A percentile compares a stretch with the other conserved stretches of the same genome.
Evolutionary conservation across 2,113 vertebrate species (phyloP).

Genomic region (Cervus canadensis): DNA sequence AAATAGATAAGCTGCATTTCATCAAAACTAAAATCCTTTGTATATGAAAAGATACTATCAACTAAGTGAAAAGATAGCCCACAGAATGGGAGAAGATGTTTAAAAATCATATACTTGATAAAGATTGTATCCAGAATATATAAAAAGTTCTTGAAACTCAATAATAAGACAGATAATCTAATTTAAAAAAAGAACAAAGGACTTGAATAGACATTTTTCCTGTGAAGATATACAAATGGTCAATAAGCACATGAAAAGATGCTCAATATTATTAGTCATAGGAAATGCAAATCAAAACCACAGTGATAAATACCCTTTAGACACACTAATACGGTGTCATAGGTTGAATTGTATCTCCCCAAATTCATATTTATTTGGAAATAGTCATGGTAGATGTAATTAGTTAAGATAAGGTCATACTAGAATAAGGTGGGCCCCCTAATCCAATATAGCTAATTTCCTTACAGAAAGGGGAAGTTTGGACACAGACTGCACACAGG

Average conservation of each 20-base stretch:
- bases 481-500: background rate
- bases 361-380: background rate
- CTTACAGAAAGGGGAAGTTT: background rate
- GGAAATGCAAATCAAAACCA: background rate
- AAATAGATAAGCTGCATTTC: background rate
- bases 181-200: background rate
- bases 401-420: background rate
- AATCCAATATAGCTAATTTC: background rate
- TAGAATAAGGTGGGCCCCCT: background rate
- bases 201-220: background rate
- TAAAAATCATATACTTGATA: background rate
- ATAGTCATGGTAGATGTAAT: background rate
- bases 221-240: background rate
- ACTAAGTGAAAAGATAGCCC: background rate
- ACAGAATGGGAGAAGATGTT: background rate
- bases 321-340: background rate
- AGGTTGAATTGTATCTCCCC: background rate
- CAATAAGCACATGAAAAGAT: background rate
- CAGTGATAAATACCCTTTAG: background rate
- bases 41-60: background rate
- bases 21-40: background rate
- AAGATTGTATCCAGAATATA: background rate
- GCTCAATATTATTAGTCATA: background rate
- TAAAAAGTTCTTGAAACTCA: background rate
- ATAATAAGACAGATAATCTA: background rate